A percentile compares a stretch with the other conserved stretches of the same genome.
Conservation (phyloP, 2,797 vertebrate species). For the Cossypha niveicapilla region DNA sequence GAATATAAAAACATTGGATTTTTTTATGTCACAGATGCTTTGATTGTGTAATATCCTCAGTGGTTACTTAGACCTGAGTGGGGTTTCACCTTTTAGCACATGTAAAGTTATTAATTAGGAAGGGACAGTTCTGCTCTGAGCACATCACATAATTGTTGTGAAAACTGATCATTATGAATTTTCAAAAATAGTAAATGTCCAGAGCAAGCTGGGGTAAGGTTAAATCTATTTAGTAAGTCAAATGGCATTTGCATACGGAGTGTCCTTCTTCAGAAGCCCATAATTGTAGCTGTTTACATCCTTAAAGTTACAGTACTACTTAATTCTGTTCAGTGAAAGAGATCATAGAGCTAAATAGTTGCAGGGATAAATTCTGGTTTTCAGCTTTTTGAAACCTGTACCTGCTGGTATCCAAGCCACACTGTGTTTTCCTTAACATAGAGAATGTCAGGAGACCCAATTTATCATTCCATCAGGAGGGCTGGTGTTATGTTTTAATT, state of each 20-base stretch:
- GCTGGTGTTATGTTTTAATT: neutral
- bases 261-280: neutral
- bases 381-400: neutral
- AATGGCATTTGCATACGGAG: rapidly evolving
- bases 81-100: neutral
- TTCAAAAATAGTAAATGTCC: neutral
- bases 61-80: neutral
- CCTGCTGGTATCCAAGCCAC: neutral
- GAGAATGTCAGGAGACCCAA: rapidly evolving
- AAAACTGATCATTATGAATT: neutral
- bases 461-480: neutral
- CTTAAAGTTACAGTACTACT: neutral
- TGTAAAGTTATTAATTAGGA: neutral
- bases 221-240: neutral
- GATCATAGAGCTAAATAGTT: neutral
- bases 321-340: neutral
- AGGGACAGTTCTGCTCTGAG: neutral
- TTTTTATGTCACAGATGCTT: neutral
- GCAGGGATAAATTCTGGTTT: neutral
- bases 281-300: neutral
- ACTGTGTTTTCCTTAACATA: neutral
- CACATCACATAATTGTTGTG: neutral
- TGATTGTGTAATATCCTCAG: neutral
- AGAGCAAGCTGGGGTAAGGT: neutral
- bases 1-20: neutral